Evolutionary conservation across 2,797 vertebrate species (phyloP), one percentile per base, ranked within the genome.

Genomic region (Carapus acus): DNA sequence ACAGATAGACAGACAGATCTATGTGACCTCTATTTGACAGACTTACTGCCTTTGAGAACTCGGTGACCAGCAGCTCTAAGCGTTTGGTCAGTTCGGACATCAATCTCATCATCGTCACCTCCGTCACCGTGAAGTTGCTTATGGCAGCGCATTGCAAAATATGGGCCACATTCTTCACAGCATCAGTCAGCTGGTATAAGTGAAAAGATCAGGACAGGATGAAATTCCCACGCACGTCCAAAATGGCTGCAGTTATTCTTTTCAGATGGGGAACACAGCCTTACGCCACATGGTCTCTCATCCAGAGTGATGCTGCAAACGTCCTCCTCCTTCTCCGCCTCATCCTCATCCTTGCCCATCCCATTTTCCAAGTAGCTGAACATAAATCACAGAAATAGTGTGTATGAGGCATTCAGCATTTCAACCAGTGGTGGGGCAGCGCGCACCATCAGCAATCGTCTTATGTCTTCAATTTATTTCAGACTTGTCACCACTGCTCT

Each of bases 261-360:
- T n/a, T 4, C 2, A 20, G 8, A 16, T 16, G 3, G 0, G 40
- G 51, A 23, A 38, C 13, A 8, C 45, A 47, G 41, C 4, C 71
- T 85, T 54, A 90, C 88, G 67, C 79, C 84, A 14, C 88, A 90
- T 9, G 76, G 61, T 1, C 9, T 56, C 23, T 73, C 58, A 8
- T 86, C 71, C 1, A 88, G 67, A 22, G 71, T 79, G 60, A 88
- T 54, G 45, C 81, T 86, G 4, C 88, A 90, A 14, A 80, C 65
- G 3, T 88, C 86, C 27, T 66, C 45, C 44, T 71, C 40, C 37
- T 88, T 85, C 27, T 66, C 45, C 44, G 71, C 40, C 37, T 67
- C 77, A 27, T 43, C 16, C 2, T 54, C 65, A 7, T 71, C 55
- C 2, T 79, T 65, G 46, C 36, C 52, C 29, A 24, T 41, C 2